Evolutionary conservation across 2,113 vertebrate genomes (phyloP), one percentile per base, ranked within the genome.

Genomic region (Grallaria varia): DNA sequence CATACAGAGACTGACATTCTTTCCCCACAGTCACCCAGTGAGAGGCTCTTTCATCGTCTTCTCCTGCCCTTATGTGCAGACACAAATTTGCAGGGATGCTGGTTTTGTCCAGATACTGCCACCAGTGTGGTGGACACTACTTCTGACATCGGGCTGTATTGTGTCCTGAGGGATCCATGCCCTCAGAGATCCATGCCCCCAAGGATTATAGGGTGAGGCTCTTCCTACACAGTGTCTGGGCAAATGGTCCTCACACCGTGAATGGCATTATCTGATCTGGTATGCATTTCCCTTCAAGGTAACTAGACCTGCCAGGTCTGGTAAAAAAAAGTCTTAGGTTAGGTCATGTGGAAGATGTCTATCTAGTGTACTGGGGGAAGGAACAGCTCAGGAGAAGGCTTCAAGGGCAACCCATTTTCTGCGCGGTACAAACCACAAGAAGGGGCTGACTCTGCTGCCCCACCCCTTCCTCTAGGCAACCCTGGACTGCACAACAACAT

Each of bases 111-210:
- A 2, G 4, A 7, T 30, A 21, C 20, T n/a, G 18, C 22, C 20
- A 5, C 2, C 3, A 49, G 25, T 0, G 0, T 33, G 50, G 24
- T 67, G 68, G 47, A 20, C 60, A 63, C 52, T 47, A 10, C 47
- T 52, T 39, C 60, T 93, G 69, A 17, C 14, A 6, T 5, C 2
- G 3, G n/a, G 30, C 14, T 6, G 6, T 12, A 3, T 3, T 28
- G 40, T 21, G 47, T 69, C 40, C 35, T 77, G 14, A 1, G 3
- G 27, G 44, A 77, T 28, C 53, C 33, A 28, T 44, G 55, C 58
- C 53, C 58, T 69, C 53, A 27, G 49, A 75, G 59, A 55, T 31
- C 50, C 28, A 30, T 24, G 42, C 40, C 59, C 83, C 62, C 40
- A 12, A 21, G 79, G 64, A 14, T n/a, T 49, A 9, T 6, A 49